Base-by-base conservation (phyloP, 2,113 vertebrate genomes). In the Tretioscincus oriximinensis region DNA sequence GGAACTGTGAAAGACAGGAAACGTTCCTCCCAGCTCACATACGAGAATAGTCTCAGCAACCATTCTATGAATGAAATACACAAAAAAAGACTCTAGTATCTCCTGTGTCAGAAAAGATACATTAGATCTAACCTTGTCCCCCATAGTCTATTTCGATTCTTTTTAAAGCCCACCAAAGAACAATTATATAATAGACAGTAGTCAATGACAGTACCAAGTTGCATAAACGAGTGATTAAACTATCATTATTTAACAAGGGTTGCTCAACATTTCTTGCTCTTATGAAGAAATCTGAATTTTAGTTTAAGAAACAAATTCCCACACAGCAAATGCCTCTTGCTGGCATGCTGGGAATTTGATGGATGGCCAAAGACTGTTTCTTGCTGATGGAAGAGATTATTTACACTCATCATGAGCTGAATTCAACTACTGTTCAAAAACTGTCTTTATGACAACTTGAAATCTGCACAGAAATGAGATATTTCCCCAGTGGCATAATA, bases 321-420 rank as follows among this genome's bases (percentile, higher is more conserved):
- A 79, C 31, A 29, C 49, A 61, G 64, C 5, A 20, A 79, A 84
- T 60, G 63, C 22, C n/a, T 67, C 22, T 74, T 63, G 76, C 60
- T 78, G 31, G 60, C 76, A 72, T 67, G 64, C 76, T 84, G 77
- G 28, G 58, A 82, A 70, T 76, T 82, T 76, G 71, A 78, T 68
- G n/a, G 70, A 61, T 41, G 76, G 31, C 35, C 22, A 68, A 63
- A n/a, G 49, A 61, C 31, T 35, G 69, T 73, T 73, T 68, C 76
- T 78, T 14, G 9, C 61, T 67, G 63, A 67, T 29, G 71, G 73
- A 83, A 78, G 47, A 73, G 78, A 51, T 70, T 78, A 74, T 68
- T 73, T 68, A 67, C 63, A 66, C 49, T 73, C 64, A 73, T 68
- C 35, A 67, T 68, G 76, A 78, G 49, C 70, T 73, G 60, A 16